Evolutionary conservation across 2,113 vertebrate genomes (phyloP).

Genomic region (Willisornis vidua): DNA sequence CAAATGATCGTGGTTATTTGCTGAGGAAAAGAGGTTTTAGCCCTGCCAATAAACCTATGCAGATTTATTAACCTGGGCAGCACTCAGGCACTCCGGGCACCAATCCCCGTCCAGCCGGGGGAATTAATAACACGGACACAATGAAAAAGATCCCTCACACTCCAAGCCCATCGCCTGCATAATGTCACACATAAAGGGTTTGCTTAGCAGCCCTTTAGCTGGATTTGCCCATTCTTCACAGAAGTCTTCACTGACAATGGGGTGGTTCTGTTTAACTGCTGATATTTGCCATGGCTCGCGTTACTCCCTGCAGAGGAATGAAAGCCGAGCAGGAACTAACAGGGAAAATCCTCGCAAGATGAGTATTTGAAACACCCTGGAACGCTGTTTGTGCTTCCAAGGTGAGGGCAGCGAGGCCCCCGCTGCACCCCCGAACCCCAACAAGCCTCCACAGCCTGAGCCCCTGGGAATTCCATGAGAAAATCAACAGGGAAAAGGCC

Average conservation of each 20-base stretch:
- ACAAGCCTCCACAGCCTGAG: background rate
- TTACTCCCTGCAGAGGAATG: slow-evolving; percentile 58
- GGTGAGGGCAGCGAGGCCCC: background rate
- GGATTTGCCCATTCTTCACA: slow-evolving; percentile 30
- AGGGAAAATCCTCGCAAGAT: no score
- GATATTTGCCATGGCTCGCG: slow-evolving; percentile 69
- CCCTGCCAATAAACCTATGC: slow-evolving; percentile 48
- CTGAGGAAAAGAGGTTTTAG: slow-evolving; percentile 59
- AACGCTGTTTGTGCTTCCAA: background rate
- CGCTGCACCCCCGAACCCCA: background rate
- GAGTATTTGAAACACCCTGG: no score
- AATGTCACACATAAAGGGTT: slow-evolving; percentile 45
- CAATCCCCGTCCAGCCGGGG: background rate
- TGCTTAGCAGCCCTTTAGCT: slow-evolving; percentile 55
- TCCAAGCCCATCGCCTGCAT: background rate
- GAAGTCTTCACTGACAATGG: slow-evolving; percentile 53
- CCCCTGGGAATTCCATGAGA: background rate
- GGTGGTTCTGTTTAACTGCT: slow-evolving; percentile 57
- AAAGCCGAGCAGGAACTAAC: slow-evolving; percentile 62
- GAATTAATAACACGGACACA: slow-evolving; percentile 43
- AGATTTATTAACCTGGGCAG: slow-evolving; percentile 58
- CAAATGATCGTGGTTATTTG: slow-evolving; percentile 53
- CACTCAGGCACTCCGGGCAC: background rate
- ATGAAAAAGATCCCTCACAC: slow-evolving; percentile 48
- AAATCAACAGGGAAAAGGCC: background rate